Evolutionary conservation across 1,140 invertebrate genomes (phyloP), one percentile per base, ranked within the genome.

Genomic region (Arion vulgaris): DNA sequence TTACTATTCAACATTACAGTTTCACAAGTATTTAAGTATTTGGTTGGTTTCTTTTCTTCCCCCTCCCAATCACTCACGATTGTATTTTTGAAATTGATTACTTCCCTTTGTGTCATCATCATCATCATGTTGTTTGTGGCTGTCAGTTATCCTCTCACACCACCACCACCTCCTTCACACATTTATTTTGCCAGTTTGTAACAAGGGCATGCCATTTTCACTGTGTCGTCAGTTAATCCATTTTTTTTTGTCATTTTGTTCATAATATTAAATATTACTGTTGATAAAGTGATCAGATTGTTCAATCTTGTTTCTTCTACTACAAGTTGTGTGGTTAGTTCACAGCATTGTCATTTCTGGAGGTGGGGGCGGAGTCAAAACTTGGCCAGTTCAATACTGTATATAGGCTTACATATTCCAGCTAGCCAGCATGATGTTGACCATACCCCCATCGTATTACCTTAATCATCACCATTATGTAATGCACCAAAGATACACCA

Each of bases 241-340:
- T 73, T 36, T 73, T 38, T 73, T 36, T 73, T 38, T 49, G 71
- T 39, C 71, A 73, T 73, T 49, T 73, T 73, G 71, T 73, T 73
- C 71, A 73, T 39, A 39, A 73, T 38, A 66, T 32, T 66, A 73
- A 73, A 73, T 73, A 73, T 41, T 73, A 73, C 71, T 41, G 71
- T 73, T 73, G 36, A 73, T 73, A 41, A 73, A 57, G 4, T n/a
- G 2, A 57, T 57, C 5, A 57, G 53, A 2, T 19, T 5, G 53
- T 57, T 57, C 7, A 9, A 49, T 49, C 19, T n/a, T n/a, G n/a
- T n/a, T n/a, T n/a, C n/a, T n/a, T n/a, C n/a, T n/a, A n/a, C n/a
- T n/a, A n/a, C n/a, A n/a, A n/a, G n/a, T n/a, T n/a, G n/a, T n/a
- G n/a, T n/a, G n/a, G n/a, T n/a, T n/a, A n/a, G n/a, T n/a, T n/a